These are phyloP conservation scores for Ploceus nigricollis DNA, from an alignment of 2,113 vertebrate genomes.

Conservation along the genomic window DNA sequence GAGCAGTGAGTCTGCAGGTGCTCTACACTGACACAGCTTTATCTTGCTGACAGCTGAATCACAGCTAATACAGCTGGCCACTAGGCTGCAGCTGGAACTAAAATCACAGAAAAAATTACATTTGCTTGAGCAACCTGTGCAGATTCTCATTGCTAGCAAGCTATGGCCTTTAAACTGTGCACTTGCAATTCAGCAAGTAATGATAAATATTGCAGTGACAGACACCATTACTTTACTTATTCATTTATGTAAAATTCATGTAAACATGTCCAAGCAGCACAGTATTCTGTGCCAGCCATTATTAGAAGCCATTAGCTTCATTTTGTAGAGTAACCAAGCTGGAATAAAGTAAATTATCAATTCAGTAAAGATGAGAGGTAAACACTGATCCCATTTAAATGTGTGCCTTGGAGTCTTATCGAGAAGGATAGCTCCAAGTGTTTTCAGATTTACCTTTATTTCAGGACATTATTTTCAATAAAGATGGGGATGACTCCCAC, in stretches of 20 bases:
- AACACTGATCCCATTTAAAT: neutral
- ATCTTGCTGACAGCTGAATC: neutral
- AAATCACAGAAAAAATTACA: neutral
- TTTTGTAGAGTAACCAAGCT: neutral
- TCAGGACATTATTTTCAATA: conserved; percentile 1
- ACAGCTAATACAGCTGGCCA: neutral
- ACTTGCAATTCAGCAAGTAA: neutral
- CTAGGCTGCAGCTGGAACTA: neutral
- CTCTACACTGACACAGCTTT: neutral
- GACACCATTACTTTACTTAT: neutral
- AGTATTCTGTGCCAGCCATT: neutral
- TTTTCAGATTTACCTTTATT: conserved; percentile 18
- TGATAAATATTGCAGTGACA: conserved; percentile 9
- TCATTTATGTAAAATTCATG: conserved; percentile 39
- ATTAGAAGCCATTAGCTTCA: conserved; percentile 31
- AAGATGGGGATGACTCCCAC: neutral
- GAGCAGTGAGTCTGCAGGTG: neutral
- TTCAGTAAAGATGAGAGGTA: neutral
- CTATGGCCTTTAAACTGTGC: neutral
- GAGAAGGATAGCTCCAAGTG: neutral
- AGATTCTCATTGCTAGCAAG: neutral
- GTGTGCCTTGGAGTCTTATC: neutral
- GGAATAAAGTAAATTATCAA: conserved; percentile 33
- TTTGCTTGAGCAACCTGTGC: neutral
- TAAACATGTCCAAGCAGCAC: conserved; percentile 3